These are phyloP conservation scores for Pristionchus exspectatus DNA, from an alignment of 2,888 invertebrate genomes.

Conservation along the genomic window DNA sequence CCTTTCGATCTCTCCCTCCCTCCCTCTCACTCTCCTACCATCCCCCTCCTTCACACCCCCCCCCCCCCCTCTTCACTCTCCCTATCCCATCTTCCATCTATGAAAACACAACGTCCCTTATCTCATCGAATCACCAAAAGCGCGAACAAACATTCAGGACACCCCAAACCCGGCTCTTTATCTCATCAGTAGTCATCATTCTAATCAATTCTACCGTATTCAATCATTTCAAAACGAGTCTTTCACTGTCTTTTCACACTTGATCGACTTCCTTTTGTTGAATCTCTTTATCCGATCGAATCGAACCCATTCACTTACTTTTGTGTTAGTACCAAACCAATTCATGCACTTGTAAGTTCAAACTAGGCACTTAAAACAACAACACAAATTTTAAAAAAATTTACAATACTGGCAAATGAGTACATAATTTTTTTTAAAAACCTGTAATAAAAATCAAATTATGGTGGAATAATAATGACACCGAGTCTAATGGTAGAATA, in stretches of 20 bases:
- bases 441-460: not conserved
- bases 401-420: not conserved
- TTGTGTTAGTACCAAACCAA: constrained; percentile 32
- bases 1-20: constrained; percentile 31
- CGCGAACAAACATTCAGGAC: constrained; percentile 47
- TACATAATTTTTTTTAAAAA: not conserved
- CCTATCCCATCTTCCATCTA: constrained; percentile 54
- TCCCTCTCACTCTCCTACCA: constrained; percentile 11
- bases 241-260: constrained; percentile 15
- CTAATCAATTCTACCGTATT: constrained; percentile 16
- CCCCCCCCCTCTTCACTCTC: not conserved
- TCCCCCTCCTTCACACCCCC: constrained; percentile 14
- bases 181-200: not conserved
- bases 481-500: not conserved
- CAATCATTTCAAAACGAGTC: not conserved
- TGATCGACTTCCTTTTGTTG: constrained; percentile 5
- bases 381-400: not conserved
- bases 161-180: not conserved
- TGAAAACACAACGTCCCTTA: constrained; percentile 53
- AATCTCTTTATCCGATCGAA: constrained; percentile 39
- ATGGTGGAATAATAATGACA: not conserved
- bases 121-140: constrained; percentile 52
- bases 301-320: constrained; percentile 30
- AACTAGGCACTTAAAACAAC: not conserved
- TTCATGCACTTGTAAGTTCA: not conserved